phyloP scores from a whole-genome alignment of 2,797 vertebrate species.

The Lycodopsis pacificus region DNA sequence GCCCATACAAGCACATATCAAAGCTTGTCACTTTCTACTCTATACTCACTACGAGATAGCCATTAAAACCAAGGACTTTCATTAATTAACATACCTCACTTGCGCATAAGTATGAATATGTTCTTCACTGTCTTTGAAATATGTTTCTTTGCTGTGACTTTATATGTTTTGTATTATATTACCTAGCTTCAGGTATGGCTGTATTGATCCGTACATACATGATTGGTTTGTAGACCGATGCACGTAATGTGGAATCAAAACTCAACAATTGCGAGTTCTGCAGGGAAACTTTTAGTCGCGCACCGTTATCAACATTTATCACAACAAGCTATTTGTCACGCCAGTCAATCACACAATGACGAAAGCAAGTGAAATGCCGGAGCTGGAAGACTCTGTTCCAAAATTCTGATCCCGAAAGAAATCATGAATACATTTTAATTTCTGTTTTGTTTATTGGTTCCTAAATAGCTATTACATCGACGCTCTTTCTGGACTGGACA shows the following conservation, averaged over 20 bases:
- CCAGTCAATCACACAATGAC: not conserved
- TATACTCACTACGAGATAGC: conserved; percentile 30
- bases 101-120: conserved; percentile 25
- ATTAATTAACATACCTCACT: conserved; percentile 55
- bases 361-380: not conserved
- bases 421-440: too few species aligned
- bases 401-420: too few species aligned
- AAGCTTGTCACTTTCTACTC: conserved; percentile 56
- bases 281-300: too few species aligned
- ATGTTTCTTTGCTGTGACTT: not conserved
- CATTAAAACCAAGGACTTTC: conserved; percentile 67
- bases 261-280: not conserved
- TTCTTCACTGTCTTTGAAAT: conserved; percentile 52
- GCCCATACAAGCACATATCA: conserved; percentile 67
- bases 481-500: too few species aligned
- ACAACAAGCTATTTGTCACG: not conserved
- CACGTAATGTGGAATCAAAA: not conserved
- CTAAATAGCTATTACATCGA: too few species aligned
- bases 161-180: not conserved
- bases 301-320: not conserved
- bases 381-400: not conserved
- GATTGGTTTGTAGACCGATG: not conserved
- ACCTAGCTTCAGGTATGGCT: not conserved
- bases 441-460: too few species aligned
- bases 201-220: not conserved